Conservation (phyloP, 2,888 invertebrate genomes). For the Caenorhabditis angaria region DNA sequence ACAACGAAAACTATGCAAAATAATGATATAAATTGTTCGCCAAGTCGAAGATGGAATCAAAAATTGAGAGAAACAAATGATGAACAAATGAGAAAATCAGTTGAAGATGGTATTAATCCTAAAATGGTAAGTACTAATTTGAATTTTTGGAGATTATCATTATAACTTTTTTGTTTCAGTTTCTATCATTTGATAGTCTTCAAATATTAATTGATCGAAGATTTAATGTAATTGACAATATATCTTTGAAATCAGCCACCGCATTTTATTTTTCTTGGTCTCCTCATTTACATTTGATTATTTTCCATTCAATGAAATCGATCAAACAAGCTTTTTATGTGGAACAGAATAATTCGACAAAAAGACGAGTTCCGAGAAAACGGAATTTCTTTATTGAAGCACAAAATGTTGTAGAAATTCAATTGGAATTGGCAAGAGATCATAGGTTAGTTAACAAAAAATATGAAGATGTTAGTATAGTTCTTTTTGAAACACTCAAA, state of each 20-base stretch:
- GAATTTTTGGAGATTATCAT: background rate
- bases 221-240: slow-evolving; percentile 18
- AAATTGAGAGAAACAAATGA: slow-evolving; percentile 17
- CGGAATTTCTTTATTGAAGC: slow-evolving; percentile 22
- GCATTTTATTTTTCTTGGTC: slow-evolving; percentile 49
- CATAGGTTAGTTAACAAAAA: slow-evolving; percentile 26
- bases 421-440: slow-evolving; percentile 45
- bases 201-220: slow-evolving; percentile 14
- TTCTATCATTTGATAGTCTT: slow-evolving; percentile 15
- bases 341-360: background rate
- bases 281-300: slow-evolving; percentile 50
- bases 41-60: slow-evolving; percentile 42
- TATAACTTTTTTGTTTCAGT: slow-evolving; percentile 7
- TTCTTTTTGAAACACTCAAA: slow-evolving; percentile 17
- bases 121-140: slow-evolving; percentile 4
- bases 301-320: slow-evolving; percentile 26
- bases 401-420: slow-evolving; percentile 34
- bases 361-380: slow-evolving; percentile 30
- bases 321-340: slow-evolving; percentile 6
- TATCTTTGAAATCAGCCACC: background rate
- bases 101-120: slow-evolving; percentile 7
- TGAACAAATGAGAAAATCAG: background rate
- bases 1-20: slow-evolving; percentile 1
- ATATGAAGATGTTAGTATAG: background rate
- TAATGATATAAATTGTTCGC: slow-evolving; percentile 14